Percentiles rank a stretch among this genome's conserved stretches.
These are phyloP conservation scores for Icerya purchasi DNA, from an alignment of 2,888 invertebrate species.

Conservation along the genomic window DNA sequence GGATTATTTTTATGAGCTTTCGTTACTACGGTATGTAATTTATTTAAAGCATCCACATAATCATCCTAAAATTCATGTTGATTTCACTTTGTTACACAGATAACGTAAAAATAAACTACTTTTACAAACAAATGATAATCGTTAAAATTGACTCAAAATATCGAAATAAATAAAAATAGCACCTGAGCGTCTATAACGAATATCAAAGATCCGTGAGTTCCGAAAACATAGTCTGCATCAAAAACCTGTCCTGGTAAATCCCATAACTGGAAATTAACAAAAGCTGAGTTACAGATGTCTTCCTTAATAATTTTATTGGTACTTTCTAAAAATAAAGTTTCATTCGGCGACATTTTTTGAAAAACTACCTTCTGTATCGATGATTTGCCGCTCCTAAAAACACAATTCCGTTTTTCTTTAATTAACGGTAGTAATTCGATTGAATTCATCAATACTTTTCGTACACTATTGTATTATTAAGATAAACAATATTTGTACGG, in stretches of 20 bases:
- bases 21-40: conserved; percentile 78
- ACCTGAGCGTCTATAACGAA: conserved; percentile 97
- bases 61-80: conserved; percentile 47
- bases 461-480: too few relatives aligned
- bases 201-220: conserved; percentile 88
- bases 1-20: conserved; percentile 90
- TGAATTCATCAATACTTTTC: neutral
- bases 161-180: conserved; percentile 15
- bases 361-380: conserved; percentile 99
- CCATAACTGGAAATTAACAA: conserved; percentile 99
- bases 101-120: conserved; percentile 3
- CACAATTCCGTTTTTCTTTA: conserved; percentile 12
- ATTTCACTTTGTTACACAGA: neutral
- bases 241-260: conserved; percentile 98
- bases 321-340: conserved; percentile 92
- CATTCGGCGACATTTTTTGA: conserved; percentile 99
- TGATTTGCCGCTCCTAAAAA: conserved; percentile 84
- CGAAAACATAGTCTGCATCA: conserved; percentile 89
- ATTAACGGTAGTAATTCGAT: neutral
- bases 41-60: conserved; percentile 83
- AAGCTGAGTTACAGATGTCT: conserved; percentile 88
- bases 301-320: conserved; percentile 97
- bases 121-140: neutral
- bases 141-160: neutral
- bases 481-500: neutral